phyloP scores from a whole-genome alignment of 2,113 vertebrate genomes.

The Rhodinocichla rosea region DNA sequence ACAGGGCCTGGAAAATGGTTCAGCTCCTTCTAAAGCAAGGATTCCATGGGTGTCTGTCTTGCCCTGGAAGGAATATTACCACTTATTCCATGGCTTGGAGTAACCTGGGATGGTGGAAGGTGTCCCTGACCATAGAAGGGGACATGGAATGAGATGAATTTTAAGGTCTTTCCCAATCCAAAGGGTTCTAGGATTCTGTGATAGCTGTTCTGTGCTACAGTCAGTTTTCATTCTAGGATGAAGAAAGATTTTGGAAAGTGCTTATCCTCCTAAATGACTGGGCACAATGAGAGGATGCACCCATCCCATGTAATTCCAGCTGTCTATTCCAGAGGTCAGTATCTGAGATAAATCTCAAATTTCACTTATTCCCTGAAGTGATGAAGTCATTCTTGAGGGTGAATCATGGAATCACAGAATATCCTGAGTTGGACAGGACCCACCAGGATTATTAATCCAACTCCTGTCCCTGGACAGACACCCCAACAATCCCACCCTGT shows the following conservation, averaged over 20 bases:
- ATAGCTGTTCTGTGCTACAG: not conserved
- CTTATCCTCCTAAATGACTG: not conserved
- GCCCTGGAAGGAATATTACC: not conserved
- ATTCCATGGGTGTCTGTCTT: not conserved
- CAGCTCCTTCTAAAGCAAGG: not conserved
- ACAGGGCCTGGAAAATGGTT: not conserved
- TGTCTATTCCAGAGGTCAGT: not conserved
- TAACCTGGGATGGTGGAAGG: not conserved
- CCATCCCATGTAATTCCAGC: not conserved
- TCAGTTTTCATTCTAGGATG: not conserved
- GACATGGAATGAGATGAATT: not conserved
- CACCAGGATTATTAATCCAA: accelerated
- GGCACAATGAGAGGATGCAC: accelerated
- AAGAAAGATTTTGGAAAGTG: not conserved
- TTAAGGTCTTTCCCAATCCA: not conserved
- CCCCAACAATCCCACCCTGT: not conserved
- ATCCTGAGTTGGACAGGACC: not conserved
- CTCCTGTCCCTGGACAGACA: not conserved
- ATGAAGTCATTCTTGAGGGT: not conserved
- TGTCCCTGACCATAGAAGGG: not conserved
- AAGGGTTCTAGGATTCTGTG: not conserved
- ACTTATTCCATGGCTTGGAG: not conserved
- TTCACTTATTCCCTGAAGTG: not conserved
- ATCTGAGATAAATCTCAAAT: not conserved
- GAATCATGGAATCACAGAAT: not conserved